Base-by-base conservation (phyloP, 2,888 invertebrate genomes). In the Thumatha senex region DNA sequence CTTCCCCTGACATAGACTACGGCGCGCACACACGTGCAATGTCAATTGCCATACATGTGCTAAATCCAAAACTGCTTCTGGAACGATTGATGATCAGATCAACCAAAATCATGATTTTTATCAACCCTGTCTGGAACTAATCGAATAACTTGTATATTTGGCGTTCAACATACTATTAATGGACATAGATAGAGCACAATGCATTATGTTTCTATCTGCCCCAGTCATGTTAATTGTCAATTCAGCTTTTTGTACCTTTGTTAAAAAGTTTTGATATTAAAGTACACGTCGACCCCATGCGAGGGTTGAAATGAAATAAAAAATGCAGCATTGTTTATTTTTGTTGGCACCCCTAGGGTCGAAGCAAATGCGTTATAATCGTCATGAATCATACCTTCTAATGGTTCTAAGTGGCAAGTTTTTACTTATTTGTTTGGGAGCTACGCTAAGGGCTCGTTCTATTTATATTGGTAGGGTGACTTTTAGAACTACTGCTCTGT, bases 281-380 rank as follows among this genome's bases (percentile, higher is more conserved):
- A 52, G 61, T 53, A 57, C 40, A 52, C n/a, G n/a, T 52, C 60
- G 54, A 60, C 58, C 63, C 68, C 48, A 56, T 52, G 48, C 40
- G 58, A 68, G 68, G 71, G 70, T 66, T 51, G 53, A 51, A 56
- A 56, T 55, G 43, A 53, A 66, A 63, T 62, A 58, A 70, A 60
- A 61, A 68, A 59, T 54, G 35, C 41, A 58, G 48, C 51, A 35
- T 41, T 54, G 56, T 60, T 63, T 58, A 60, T 61, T 63, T 60
- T 29, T 38, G 45, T 45, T 40, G 35, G 35, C 47, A 40, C 54
- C 56, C 40, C 24, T 50, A 59, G 48, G 69, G 55, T 48, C 35
- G 67, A 54, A 18, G 51, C 40, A 51, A 34, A 47, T 54, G 57
- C 53, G 42, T 52, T 24, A 44, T 43, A 40, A 43, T 24, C 30